Evolutionary conservation across 1,140 invertebrate genomes (phyloP), one percentile per base, ranked within the genome.

Genomic region (Manduca sexta): DNA sequence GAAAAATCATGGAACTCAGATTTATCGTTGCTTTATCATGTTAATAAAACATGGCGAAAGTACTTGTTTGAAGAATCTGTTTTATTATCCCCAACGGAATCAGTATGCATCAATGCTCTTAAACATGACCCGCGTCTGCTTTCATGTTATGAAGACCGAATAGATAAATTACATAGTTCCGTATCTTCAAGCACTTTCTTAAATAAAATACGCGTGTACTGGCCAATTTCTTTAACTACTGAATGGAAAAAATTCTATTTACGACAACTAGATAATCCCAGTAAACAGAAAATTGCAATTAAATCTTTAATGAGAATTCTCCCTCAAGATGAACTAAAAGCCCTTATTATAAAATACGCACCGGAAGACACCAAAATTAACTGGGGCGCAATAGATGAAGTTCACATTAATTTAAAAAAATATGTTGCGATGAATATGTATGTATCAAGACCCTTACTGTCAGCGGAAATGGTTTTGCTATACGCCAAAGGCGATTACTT

Each of bases 401-500:
- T 50, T 0, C n/a, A 47, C 29, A 43, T 78, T 0, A 66, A 40
- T 51, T 44, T 69, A n/a, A 51, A 50, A 1, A 76, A 69, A 53
- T 43, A 69, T 14, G 56, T 81, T 17, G 73, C 65, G 3, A 64
- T 57, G 41, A 43, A 45, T 41, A 52, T 76, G 42, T 45, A 71
- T 41, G 15, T 66, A 6, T 62, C 64, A n/a, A 65, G 77, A 48
- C 77, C 77, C 1, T 53, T 64, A n/a, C 40, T 59, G 3, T 38
- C 63, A 13, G 18, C 64, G 21, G 45, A 64, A n/a, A 18, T 51
- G 0, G 46, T 65, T 8, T 47, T 81, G 7, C 40, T 43, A 7
- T 81, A 69, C 34, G 67, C 73, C 2, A 68, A 62, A 59, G 73
- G 69, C 18, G 71, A 81, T 56, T 81, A 74, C 37, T 51, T 81